Evolutionary conservation across 2,797 vertebrate genomes (phyloP).

Genomic region (Hyperoplus lanceolatus): DNA sequence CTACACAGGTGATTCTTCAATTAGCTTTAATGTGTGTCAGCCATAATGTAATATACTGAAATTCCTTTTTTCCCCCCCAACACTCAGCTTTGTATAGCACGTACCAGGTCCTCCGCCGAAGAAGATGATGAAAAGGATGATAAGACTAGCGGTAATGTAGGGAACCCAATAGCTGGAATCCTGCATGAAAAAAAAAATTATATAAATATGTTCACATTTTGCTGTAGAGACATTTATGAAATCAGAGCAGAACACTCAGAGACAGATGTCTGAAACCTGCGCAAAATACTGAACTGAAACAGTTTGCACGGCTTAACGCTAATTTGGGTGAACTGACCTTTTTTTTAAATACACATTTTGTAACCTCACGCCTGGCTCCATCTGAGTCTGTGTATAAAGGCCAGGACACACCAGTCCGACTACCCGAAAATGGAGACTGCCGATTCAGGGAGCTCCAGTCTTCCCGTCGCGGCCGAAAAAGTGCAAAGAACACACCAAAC

Average conservation of each 20-base stretch:
- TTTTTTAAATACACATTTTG: background rate
- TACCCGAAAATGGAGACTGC: too few relatives aligned
- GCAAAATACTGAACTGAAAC: background rate
- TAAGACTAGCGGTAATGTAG: constrained; percentile 80
- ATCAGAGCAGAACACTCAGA: background rate
- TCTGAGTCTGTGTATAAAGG: background rate
- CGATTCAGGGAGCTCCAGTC: too few relatives aligned
- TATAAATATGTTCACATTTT: background rate
- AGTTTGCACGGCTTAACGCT: background rate
- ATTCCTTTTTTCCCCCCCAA: background rate
- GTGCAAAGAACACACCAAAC: too few relatives aligned
- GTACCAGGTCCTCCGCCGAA: constrained; percentile 88
- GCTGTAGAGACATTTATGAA: background rate
- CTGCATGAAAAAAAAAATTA: constrained; percentile 65
- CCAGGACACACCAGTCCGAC: too few relatives aligned
- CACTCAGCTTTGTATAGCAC: constrained; percentile 31
- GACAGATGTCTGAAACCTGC: background rate
- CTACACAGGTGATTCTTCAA: background rate
- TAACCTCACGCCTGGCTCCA: background rate
- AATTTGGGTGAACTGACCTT: background rate
- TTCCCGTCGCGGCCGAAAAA: too few relatives aligned
- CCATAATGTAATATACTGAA: background rate
- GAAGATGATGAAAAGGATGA: constrained; percentile 85
- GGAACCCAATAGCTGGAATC: constrained; percentile 82
- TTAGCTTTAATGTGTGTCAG: background rate